phyloP scores from a whole-genome alignment of 1,140 invertebrate genomes.

The Zaprionus ornatus region DNA sequence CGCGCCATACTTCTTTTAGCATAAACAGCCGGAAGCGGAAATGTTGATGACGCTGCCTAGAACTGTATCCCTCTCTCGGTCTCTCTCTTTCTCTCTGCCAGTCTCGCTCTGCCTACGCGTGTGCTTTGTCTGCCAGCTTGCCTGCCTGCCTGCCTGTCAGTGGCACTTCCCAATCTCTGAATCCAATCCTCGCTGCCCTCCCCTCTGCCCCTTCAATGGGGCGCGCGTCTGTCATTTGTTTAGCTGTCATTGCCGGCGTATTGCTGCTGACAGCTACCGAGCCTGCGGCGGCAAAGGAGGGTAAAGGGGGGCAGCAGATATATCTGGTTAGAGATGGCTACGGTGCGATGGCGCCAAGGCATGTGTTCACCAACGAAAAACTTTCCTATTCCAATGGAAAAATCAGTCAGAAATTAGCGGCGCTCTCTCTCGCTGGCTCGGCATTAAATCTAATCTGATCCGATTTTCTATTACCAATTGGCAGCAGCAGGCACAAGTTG shows the following conservation, averaged over 20 bases:
- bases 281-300: not conserved
- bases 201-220: constrained; percentile 17
- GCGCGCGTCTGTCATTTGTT: constrained; percentile 75
- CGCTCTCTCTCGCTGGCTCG: constrained; percentile 30
- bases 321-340: not conserved
- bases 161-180: constrained; percentile 37
- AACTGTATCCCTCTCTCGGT: constrained; percentile 2
- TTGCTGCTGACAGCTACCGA: constrained; percentile 65
- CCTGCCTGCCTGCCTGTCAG: constrained; percentile 29
- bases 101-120: constrained; percentile 18
- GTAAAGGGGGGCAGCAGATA: not conserved
- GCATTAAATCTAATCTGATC: constrained; percentile 82
- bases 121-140: constrained; percentile 21
- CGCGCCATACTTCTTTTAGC: constrained; percentile 77
- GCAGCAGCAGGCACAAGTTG: constrained; percentile 2
- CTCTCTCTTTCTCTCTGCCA: not conserved
- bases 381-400: constrained; percentile 57
- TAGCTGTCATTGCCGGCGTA: constrained; percentile 79
- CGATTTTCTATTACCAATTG: constrained; percentile 81
- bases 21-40: constrained; percentile 82
- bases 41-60: constrained; percentile 71
- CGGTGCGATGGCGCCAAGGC: constrained; percentile 32
- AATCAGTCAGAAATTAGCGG: constrained; percentile 76
- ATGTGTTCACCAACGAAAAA: constrained; percentile 10
- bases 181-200: constrained; percentile 16